Evolutionary conservation across 2,888 invertebrate species (phyloP).

Genomic region (Amphipyra berbera): DNA sequence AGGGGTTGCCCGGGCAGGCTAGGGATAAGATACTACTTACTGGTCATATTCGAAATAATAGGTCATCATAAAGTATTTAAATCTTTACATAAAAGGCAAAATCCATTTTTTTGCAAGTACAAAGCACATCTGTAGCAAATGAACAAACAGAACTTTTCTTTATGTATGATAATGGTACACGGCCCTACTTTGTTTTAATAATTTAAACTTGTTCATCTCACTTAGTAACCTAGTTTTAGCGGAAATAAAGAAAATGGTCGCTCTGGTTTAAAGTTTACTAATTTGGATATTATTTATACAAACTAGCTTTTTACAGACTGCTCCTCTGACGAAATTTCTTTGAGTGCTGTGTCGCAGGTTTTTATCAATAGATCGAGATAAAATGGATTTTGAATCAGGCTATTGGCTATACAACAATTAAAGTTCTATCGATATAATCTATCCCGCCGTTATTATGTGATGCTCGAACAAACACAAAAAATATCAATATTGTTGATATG

Average conservation of each 20-base stretch:
- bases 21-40: too few relatives aligned
- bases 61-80: not conserved
- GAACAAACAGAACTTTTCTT: conserved; percentile 6
- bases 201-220: conserved; percentile 22
- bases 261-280: not conserved
- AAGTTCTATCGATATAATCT: too few relatives aligned
- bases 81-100: not conserved
- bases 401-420: too few relatives aligned
- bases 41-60: too few relatives aligned
- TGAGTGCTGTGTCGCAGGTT: too few relatives aligned
- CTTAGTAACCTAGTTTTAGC: conserved; percentile 28
- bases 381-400: too few relatives aligned
- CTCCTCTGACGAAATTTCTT: too few relatives aligned
- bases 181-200: conserved; percentile 16
- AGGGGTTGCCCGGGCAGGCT: too few relatives aligned
- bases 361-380: too few relatives aligned
- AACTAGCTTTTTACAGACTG: not conserved
- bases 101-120: not conserved
- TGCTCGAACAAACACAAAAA: too few relatives aligned
- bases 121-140: not conserved
- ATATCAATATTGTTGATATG: too few relatives aligned
- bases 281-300: conserved; percentile 10
- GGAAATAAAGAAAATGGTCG: conserved; percentile 12
- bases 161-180: conserved; percentile 14
- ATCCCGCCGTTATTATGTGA: too few relatives aligned